Conservation (phyloP, 2,113 vertebrate species). For the Perognathus longimembris region DNA sequence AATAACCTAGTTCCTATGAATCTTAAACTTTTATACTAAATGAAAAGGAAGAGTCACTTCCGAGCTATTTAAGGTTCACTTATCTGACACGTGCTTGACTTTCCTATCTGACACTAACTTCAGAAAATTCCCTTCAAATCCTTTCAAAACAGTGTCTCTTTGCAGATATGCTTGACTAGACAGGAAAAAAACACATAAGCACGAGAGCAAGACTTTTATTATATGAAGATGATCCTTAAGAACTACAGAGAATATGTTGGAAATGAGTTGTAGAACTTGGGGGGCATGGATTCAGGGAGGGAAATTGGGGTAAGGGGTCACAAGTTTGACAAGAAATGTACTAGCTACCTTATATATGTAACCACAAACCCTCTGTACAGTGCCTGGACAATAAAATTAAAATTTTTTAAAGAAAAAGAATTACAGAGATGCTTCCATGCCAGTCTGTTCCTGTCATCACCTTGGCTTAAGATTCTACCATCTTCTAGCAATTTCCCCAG, state of each 20-base stretch:
- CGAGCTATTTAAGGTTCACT: not conserved
- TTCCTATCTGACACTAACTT: not conserved
- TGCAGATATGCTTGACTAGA: not conserved
- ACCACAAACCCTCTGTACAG: no score
- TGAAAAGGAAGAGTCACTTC: rapidly evolving
- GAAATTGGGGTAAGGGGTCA: no score
- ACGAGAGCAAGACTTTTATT: not conserved
- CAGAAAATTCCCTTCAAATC: not conserved
- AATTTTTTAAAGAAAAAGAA: no score
- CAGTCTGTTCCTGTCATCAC: not conserved
- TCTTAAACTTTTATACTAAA: not conserved
- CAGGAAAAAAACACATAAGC: not conserved
- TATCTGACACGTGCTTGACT: not conserved
- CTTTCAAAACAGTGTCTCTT: not conserved
- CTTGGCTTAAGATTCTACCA: no score
- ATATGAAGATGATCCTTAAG: not conserved
- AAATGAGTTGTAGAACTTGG: no score
- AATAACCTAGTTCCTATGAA: not conserved
- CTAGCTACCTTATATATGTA: no score
- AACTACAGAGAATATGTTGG: no score
- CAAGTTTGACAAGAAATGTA: no score
- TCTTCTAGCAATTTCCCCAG: rapidly evolving
- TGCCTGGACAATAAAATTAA: no score
- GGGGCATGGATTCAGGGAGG: no score
- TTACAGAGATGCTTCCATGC: no score